Evolutionary conservation across 1,140 invertebrate species (phyloP).

Genomic region (Oncopeltus fasciatus): DNA sequence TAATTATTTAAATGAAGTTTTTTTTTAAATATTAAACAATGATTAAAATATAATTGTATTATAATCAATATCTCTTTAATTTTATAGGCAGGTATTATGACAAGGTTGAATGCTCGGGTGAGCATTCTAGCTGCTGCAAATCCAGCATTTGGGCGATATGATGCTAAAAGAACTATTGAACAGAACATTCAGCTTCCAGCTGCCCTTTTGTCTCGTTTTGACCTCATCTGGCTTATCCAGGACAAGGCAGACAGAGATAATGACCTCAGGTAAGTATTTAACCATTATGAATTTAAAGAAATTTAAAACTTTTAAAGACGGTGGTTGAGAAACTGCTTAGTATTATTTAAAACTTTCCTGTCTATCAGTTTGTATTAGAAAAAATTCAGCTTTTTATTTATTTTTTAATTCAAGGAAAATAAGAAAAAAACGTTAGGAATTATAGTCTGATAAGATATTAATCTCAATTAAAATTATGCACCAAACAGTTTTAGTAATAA

Average conservation of each 20-base stretch:
- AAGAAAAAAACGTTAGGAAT: no score
- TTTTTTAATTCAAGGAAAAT: no score
- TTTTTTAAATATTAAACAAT: background rate
- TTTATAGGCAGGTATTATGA: constrained; percentile 70
- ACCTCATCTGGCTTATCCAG: constrained; percentile 93
- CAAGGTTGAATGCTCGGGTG: constrained; percentile 56
- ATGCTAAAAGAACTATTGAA: constrained; percentile 85
- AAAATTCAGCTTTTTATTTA: no score
- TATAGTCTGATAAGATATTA: no score
- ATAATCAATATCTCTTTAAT: constrained; percentile 4
- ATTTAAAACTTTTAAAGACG: no score
- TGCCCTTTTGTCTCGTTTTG: constrained; percentile 94
- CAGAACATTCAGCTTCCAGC: constrained; percentile 97
- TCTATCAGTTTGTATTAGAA: no score
- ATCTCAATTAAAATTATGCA: no score
- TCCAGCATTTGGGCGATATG: constrained; percentile 95
- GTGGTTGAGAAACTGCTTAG: no score
- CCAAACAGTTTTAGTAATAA: no score
- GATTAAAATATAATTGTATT: background rate
- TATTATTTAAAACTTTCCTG: no score
- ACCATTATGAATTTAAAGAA: no score
- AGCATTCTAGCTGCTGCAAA: constrained; percentile 98
- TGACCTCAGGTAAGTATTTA: constrained; percentile 51
- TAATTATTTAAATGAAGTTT: no score
- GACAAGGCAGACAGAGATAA: constrained; percentile 86